Evolutionary conservation across 2,888 invertebrate species (phyloP), one percentile per base, ranked within the genome.

Genomic region (Pyrgus malvae): DNA sequence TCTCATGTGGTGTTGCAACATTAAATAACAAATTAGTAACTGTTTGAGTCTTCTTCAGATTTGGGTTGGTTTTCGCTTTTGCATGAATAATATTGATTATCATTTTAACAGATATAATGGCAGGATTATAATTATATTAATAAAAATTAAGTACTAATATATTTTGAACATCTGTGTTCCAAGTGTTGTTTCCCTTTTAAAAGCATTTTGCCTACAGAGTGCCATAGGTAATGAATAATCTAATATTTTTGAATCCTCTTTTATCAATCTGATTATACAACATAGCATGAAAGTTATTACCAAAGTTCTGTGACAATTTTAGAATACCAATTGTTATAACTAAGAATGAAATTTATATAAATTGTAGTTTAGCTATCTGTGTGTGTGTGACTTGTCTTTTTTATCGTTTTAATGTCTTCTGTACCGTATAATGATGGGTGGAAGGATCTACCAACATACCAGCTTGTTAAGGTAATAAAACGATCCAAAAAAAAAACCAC

Each of bases 371-470:
- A 82, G 84, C 80, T 76, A 80, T 79, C 76, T 86, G 73, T 80
- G 76, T 89, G 78, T 78, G 80, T 90, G 87, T 90, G 89, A 90
- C 86, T 83, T 87, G 85, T 84, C 80, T 90, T 85, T 82, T 89
- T 89, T 86, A 78, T 83, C 79, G 75, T 84, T 77, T 88, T 87
- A 88, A 87, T 86, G 85, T 89, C 87, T 83, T 82, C 87, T 90
- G 74, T 83, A 84, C 85, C 86, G 76, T 87, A 80, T 79, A 76
- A 82, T 87, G 84, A 85, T 85, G 87, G 83, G 80, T 87, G 91
- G 89, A 91, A 92, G 92, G 92, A 92, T 87, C 92, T 92, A 90
- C 92, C 92, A 85, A 91, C 92, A 87, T 92, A 92, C 90, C 92
- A 91, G 91, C 92, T 92, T 89, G 88, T 92, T 87, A 92, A 92